Evolutionary conservation across 2,797 vertebrate genomes (phyloP).

Genomic region (Decapterus maruadsi): DNA sequence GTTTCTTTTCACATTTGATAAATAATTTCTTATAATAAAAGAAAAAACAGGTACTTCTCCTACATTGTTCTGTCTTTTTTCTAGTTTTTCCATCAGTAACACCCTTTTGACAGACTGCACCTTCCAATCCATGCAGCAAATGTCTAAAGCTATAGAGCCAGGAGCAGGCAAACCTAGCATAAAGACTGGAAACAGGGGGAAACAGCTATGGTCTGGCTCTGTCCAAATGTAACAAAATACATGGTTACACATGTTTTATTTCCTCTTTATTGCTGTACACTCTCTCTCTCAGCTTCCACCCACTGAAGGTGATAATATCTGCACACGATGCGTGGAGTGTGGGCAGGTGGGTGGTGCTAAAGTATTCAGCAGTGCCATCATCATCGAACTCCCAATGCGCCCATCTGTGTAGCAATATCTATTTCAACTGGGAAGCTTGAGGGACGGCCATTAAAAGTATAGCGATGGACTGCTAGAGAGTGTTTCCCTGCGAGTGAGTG

Average conservation of each 20-base stretch:
- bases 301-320: slow-evolving; percentile 33
- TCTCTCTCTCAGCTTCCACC: slow-evolving; percentile 4
- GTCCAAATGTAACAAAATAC: not conserved
- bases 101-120: not conserved
- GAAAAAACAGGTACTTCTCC: not conserved
- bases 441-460: slow-evolving; percentile 42
- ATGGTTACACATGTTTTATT: not conserved
- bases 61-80: not conserved
- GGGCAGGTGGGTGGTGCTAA: slow-evolving; percentile 18
- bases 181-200: not conserved
- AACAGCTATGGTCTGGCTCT: not conserved
- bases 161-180: not conserved
- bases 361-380: slow-evolving; percentile 23
- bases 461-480: slow-evolving; percentile 21
- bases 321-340: slow-evolving; percentile 2
- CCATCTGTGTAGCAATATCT: slow-evolving; percentile 31
- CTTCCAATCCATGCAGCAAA: not conserved
- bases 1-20: not conserved
- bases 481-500: slow-evolving; percentile 33
- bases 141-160: not conserved
- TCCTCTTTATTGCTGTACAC: not conserved
- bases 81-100: not conserved
- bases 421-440: slow-evolving; percentile 41
- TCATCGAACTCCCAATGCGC: slow-evolving; percentile 38
- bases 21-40: not conserved